Base-by-base conservation (phyloP, 92 coral and sea anemone species). In the Bergia puertoricense region DNA sequence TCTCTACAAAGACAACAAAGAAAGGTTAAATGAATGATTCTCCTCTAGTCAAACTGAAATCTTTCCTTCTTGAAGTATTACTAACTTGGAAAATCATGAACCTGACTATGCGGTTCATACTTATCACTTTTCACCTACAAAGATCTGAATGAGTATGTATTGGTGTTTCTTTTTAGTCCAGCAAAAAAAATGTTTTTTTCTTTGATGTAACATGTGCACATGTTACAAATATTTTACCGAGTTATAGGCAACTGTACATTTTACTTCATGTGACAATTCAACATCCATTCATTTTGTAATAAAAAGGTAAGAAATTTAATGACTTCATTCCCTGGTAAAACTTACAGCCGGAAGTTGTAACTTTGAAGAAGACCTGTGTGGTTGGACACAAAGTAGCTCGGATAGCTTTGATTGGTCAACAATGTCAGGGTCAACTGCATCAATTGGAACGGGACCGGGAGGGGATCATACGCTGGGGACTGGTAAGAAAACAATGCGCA, bases 381-480 rank as follows among this genome's bases (percentile, higher is more conserved):
- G 76, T 2, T 82, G 86, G 86, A 82, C 23, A 4, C 86, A 82
- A 23, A 82, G 77, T 6, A 82, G 14, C 16, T 5, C 76, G 40
- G 86, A 82, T 30, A 48, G 41, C 11, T 66, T 82, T 39, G 56
- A 82, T 46, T 82, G 86, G 86, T 67, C 42, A 69, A n/a, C 1
- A 44, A 15, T 2, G 6, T 82, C 76, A 41, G 86, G 86, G 2
- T 36, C 56, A 67, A 82, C 86, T n/a, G 15, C 77, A 42, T 82
- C 86, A 7, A 42, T 14, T 43, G 39, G 13, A 2, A 82, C 86
- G 1, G 86, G 86, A 8, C 86, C 86, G 40, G 16, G 40, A 10
- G 76, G 76, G 37, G 86, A 82, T 67, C 86, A 82, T 37, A 82
- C 86, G 10, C 76, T 82, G 4, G 13, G 77, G 73, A 82, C 62